Conservation (phyloP, 2,797 vertebrate species). For the Pristis pectinata region DNA sequence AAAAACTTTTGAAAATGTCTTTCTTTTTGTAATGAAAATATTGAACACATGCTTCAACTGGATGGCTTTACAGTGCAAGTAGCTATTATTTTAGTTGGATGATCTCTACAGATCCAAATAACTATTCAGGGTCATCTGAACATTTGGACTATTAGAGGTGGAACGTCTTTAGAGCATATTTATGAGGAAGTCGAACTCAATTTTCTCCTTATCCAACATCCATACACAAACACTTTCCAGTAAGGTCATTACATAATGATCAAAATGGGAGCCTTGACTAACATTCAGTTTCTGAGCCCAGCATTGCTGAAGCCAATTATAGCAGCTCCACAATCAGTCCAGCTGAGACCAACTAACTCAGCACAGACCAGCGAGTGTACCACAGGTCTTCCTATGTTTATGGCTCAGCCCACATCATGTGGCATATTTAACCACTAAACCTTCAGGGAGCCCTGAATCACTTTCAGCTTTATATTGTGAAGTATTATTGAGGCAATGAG, state of each 20-base stretch:
- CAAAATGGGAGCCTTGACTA: background rate
- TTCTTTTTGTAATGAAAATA: background rate
- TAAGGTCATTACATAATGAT: slow-evolving; percentile 7
- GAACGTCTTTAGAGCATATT: background rate
- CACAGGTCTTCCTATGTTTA: slow-evolving; percentile 24
- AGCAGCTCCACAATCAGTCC: background rate
- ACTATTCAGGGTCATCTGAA: background rate
- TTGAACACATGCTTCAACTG: background rate
- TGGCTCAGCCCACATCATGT: slow-evolving; percentile 9
- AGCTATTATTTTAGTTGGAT: background rate
- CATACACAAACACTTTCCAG: background rate
- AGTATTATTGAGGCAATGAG: background rate
- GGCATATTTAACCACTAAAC: slow-evolving; percentile 17
- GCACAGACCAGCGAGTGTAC: slow-evolving; percentile 5
- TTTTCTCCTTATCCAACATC: background rate
- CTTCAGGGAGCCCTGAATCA: background rate
- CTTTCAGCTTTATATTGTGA: slow-evolving; percentile 1
- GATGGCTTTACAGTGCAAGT: background rate
- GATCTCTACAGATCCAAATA: background rate
- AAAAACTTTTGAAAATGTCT: background rate
- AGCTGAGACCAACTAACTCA: slow-evolving; percentile 23
- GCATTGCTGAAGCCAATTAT: slow-evolving; percentile 11
- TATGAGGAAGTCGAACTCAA: background rate
- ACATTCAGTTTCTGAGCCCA: background rate
- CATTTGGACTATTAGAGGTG: slow-evolving; percentile 26